A percentile compares a stretch with the other conserved stretches of the same genome.
Evolutionary conservation across 2,113 vertebrate species (phyloP).

Genomic region (Myanophis thanlyinensis): DNA sequence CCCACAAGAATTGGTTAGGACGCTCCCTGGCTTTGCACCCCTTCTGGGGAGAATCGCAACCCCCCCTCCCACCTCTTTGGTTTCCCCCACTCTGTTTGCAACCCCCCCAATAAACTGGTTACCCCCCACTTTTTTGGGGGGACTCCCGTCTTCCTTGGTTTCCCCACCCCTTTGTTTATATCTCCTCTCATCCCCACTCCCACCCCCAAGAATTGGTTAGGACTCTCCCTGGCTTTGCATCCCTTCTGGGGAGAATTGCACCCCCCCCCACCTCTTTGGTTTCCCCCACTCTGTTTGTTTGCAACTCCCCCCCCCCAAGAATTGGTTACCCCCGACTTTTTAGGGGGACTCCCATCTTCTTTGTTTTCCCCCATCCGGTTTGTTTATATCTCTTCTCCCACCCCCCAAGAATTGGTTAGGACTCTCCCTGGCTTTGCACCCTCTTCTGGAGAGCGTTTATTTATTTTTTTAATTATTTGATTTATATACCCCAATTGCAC

Average conservation of each 20-base stretch:
- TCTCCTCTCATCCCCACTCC: too few relatives aligned
- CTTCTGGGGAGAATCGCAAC: too few relatives aligned
- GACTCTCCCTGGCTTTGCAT: not conserved
- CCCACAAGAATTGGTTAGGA: too few relatives aligned
- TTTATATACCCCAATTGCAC: too few relatives aligned
- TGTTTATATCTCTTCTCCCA: not conserved
- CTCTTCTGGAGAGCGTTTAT: too few relatives aligned
- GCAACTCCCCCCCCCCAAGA: not conserved
- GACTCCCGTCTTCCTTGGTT: not conserved
- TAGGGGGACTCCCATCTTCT: not conserved
- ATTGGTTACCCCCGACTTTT: not conserved
- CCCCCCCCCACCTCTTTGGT: not conserved
- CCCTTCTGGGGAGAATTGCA: not conserved
- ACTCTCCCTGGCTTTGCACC: not conserved
- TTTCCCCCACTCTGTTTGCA: too few relatives aligned
- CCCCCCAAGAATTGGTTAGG: too few relatives aligned
- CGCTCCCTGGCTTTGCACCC: too few relatives aligned
- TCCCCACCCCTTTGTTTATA: not conserved
- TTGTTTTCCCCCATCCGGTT: not conserved
- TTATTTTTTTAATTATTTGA: too few relatives aligned
- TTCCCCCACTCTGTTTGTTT: not conserved
- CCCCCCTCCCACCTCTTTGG: too few relatives aligned
- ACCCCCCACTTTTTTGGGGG: not conserved
- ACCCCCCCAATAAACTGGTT: not conserved
- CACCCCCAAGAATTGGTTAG: too few relatives aligned